A percentile compares a stretch with the other conserved stretches of the same genome.
Evolutionary conservation across 2,797 vertebrate genomes (phyloP).

Genomic region (Anisognathus igniventris): DNA sequence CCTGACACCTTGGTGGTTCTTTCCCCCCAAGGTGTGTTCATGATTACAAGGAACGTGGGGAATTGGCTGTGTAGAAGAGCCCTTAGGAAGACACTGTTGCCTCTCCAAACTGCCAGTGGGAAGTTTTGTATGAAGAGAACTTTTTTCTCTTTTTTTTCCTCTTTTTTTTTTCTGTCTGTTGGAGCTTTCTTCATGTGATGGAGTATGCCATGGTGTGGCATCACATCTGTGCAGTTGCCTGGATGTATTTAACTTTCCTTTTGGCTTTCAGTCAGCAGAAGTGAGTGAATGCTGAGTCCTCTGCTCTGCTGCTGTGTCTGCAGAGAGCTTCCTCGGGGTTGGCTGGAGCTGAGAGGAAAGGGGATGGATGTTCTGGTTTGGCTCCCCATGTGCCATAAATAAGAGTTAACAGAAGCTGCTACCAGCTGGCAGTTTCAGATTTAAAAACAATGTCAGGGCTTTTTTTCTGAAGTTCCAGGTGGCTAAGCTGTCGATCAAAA

Average conservation of each 20-base stretch:
- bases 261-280: background rate
- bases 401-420: slow-evolving; percentile 42
- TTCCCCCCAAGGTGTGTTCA: fast-evolving
- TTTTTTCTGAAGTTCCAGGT: slow-evolving; percentile 51
- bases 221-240: background rate
- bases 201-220: background rate
- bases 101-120: background rate
- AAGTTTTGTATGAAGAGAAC: fast-evolving
- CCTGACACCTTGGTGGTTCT: background rate
- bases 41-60: fast-evolving
- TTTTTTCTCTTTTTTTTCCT: background rate
- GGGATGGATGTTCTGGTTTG: background rate
- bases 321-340: background rate
- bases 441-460: slow-evolving; percentile 28
- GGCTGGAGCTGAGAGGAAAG: background rate
- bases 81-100: background rate
- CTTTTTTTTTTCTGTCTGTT: background rate
- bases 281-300: background rate
- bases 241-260: background rate
- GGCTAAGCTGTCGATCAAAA: slow-evolving; percentile 58
- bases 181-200: background rate
- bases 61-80: background rate
- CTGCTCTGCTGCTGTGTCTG: background rate
- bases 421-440: slow-evolving; percentile 48
- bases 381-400: slow-evolving; percentile 16